Conservation (phyloP, 2,888 invertebrate species). For the Dicyrtoma fusca region DNA sequence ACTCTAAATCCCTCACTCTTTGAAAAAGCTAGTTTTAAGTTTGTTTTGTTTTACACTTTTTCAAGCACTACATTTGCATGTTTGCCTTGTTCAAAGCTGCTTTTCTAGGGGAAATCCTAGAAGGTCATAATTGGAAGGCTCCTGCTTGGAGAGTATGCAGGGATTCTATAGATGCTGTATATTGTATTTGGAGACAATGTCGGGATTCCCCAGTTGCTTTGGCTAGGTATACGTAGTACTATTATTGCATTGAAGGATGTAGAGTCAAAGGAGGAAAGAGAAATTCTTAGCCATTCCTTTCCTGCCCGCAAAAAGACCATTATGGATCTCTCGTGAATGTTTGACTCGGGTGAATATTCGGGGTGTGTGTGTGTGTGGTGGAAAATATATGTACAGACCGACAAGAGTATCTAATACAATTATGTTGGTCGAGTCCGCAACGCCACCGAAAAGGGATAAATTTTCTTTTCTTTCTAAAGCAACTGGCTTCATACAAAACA, state of each 20-base stretch:
- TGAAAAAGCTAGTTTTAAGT: too few relatives aligned
- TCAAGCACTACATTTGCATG: too few relatives aligned
- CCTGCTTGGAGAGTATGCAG: too few relatives aligned
- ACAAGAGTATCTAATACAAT: constrained; percentile 48
- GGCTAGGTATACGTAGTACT: neutral
- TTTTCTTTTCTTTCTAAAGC: constrained; percentile 47
- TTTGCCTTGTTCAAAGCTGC: too few relatives aligned
- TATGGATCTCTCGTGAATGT: constrained; percentile 29
- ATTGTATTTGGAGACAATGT: constrained; percentile 6
- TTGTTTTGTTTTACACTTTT: too few relatives aligned
- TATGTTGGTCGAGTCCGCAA: constrained; percentile 51
- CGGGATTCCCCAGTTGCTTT: constrained; percentile 2
- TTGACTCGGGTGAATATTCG: too few relatives aligned
- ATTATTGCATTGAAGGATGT: constrained; percentile 26
- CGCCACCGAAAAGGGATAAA: constrained; percentile 52
- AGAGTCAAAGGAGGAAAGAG: constrained; percentile 9
- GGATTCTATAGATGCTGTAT: too few relatives aligned
- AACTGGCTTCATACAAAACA: constrained; percentile 52
- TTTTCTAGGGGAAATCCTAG: too few relatives aligned
- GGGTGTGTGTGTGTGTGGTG: too few relatives aligned
- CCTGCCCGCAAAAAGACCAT: constrained; percentile 40
- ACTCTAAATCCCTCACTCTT: too few relatives aligned
- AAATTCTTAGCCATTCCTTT: constrained; percentile 28
- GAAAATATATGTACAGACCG: constrained; percentile 40
- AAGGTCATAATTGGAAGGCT: too few relatives aligned